A percentile compares a stretch with the other conserved stretches of the same genome.
Evolutionary conservation across 1,140 invertebrate species (phyloP).

Genomic region (Calosoma granatense): DNA sequence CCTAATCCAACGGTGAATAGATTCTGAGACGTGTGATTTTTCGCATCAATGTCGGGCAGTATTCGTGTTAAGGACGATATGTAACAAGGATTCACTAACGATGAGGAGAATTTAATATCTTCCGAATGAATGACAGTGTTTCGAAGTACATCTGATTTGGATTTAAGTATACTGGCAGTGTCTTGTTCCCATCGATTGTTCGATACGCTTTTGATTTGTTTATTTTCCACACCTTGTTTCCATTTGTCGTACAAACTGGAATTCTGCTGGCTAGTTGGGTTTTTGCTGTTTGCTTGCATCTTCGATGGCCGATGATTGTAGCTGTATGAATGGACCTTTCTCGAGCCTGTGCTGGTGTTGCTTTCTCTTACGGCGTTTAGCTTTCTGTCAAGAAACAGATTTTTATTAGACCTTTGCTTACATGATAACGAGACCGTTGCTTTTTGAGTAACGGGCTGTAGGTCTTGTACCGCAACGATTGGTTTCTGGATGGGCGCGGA

Average conservation of each 20-base stretch:
- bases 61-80: conserved; percentile 16
- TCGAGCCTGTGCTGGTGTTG: background rate
- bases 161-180: conserved; percentile 23
- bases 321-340: background rate
- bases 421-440: background rate
- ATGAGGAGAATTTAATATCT: conserved; percentile 13
- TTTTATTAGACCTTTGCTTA: background rate
- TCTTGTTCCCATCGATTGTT: conserved; percentile 17
- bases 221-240: background rate
- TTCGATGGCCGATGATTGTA: too few species aligned
- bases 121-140: background rate
- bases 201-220: conserved; percentile 10
- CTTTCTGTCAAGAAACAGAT: background rate
- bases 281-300: background rate
- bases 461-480: conserved; percentile 1
- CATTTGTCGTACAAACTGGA: background rate
- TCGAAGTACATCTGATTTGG: conserved; percentile 19
- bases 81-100: conserved; percentile 14
- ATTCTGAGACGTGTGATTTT: background rate
- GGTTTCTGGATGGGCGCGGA: background rate
- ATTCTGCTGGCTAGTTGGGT: background rate
- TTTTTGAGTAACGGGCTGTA: background rate
- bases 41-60: conserved; percentile 20
- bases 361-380: background rate
- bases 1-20: background rate